A percentile compares a stretch with the other conserved stretches of the same genome.
These are phyloP conservation scores for Suillia variegata DNA, from an alignment of 2,888 invertebrate genomes.

Conservation along the genomic window DNA sequence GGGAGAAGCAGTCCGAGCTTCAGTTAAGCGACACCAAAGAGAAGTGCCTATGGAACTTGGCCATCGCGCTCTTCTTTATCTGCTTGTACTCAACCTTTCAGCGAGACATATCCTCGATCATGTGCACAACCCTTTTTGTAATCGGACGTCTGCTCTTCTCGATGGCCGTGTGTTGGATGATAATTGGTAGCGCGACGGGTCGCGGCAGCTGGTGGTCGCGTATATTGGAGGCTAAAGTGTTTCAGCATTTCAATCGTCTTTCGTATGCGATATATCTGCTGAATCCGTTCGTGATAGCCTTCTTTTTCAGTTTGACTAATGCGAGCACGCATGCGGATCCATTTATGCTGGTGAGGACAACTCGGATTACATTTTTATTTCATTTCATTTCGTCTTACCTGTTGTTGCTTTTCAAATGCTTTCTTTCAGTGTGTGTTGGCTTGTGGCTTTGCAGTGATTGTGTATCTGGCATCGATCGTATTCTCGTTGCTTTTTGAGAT, in stretches of 20 bases:
- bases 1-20: conserved; percentile 48
- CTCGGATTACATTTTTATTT: neutral
- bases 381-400: neutral
- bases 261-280: conserved; percentile 67
- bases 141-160: conserved; percentile 65
- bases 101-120: conserved; percentile 60
- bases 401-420: conserved; percentile 6
- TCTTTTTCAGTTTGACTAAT: conserved; percentile 60
- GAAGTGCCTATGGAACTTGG: conserved; percentile 53
- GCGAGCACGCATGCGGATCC: conserved; percentile 59
- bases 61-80: conserved; percentile 49
- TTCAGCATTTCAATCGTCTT: conserved; percentile 63
- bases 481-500: conserved; percentile 57
- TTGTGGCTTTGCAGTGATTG: conserved; percentile 54
- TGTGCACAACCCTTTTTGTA: conserved; percentile 63
- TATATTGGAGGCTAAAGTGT: conserved; percentile 54
- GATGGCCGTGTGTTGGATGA: conserved; percentile 65
- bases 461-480: conserved; percentile 52
- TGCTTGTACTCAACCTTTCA: conserved; percentile 57
- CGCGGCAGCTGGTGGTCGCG: conserved; percentile 62
- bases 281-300: conserved; percentile 65
- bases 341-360: conserved; percentile 56
- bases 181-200: conserved; percentile 65
- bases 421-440: conserved; percentile 49
- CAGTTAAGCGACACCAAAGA: conserved; percentile 42